phyloP scores from a whole-genome alignment of 2,888 invertebrate genomes.

The Diarsia mendica region DNA sequence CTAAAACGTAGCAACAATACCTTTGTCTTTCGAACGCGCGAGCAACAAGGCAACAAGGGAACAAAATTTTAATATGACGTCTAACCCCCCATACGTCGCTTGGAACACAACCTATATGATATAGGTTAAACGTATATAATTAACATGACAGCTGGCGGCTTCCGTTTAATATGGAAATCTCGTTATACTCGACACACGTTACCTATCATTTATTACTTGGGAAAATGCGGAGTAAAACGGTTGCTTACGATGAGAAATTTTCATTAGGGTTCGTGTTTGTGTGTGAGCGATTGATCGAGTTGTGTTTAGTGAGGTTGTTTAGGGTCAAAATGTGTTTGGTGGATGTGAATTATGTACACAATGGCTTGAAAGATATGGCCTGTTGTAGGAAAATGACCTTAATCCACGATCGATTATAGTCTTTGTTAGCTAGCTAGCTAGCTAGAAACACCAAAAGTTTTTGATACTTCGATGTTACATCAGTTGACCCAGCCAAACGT shows the following conservation, averaged over 20 bases:
- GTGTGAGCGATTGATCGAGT: conserved; percentile 25
- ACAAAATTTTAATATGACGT: conserved; percentile 54
- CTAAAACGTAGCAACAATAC: conserved; percentile 15
- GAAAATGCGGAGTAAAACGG: conserved; percentile 63
- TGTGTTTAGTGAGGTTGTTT: neutral
- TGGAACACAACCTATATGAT: conserved; percentile 52
- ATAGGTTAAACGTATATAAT: conserved; percentile 64
- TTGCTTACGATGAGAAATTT: conserved; percentile 52
- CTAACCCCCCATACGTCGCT: conserved; percentile 47
- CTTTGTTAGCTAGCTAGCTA: neutral
- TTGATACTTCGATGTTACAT: neutral
- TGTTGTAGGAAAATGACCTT: neutral
- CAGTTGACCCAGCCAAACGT: neutral
- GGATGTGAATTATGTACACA: neutral
- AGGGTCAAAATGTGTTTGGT: neutral
- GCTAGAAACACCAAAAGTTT: neutral
- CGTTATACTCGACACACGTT: conserved; percentile 70
- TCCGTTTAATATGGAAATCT: conserved; percentile 76
- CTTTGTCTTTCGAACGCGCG: neutral
- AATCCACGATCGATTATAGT: neutral
- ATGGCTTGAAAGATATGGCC: neutral
- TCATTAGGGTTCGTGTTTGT: conserved; percentile 48
- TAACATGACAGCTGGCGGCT: conserved; percentile 68
- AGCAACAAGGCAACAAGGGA: neutral
- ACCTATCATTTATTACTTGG: conserved; percentile 75